Percentiles rank a stretch among this genome's conserved stretches.
phyloP scores from a whole-genome alignment of 2,113 vertebrate species.

The Amblyopsis rosae region DNA sequence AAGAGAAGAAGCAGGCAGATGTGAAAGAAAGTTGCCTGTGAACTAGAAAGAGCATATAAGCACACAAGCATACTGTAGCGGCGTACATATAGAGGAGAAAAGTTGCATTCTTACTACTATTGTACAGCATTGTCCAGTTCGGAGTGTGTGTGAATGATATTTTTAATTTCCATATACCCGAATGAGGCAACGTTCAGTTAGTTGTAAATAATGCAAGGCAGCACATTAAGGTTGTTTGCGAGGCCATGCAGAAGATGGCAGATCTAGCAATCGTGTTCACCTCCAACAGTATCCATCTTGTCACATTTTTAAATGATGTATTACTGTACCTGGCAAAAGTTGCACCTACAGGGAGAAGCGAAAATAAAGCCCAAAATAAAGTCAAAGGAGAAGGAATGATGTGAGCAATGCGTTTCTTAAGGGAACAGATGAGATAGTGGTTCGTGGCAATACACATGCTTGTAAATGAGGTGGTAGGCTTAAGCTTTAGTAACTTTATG shows the following conservation, averaged over 20 bases:
- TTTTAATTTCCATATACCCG: background rate
- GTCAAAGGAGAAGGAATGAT: background rate
- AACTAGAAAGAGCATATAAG: no score
- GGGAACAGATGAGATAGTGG: background rate
- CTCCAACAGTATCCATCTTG: background rate
- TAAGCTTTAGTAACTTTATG: background rate
- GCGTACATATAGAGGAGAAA: background rate
- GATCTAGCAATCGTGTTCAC: background rate
- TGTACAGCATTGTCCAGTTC: no score
- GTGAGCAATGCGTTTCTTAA: background rate
- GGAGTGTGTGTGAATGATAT: background rate
- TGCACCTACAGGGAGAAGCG: background rate
- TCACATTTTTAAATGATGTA: background rate
- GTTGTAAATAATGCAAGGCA: background rate
- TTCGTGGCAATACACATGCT: background rate
- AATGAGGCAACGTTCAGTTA: background rate
- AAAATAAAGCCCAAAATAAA: background rate
- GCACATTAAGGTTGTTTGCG: background rate
- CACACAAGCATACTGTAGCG: background rate
- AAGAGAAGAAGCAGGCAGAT: no score
- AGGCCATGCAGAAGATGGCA: background rate
- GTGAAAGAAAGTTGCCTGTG: no score
- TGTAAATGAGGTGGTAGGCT: conserved; percentile 3
- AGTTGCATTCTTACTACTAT: no score
- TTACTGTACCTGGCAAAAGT: background rate